phyloP scores from a whole-genome alignment of 2,888 invertebrate species.

The Patella depressa region DNA sequence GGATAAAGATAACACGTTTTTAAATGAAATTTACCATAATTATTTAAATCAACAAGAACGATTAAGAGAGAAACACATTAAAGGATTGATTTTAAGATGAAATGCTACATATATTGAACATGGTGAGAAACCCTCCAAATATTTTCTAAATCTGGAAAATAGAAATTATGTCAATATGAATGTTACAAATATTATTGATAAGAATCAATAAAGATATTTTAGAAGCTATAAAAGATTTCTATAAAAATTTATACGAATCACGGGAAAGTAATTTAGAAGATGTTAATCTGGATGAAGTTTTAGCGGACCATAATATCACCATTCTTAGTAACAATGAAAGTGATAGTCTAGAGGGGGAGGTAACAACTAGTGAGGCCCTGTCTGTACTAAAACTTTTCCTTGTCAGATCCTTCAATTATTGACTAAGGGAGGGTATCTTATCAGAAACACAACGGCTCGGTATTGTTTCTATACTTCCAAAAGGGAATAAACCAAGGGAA shows the following conservation, averaged over 20 bases:
- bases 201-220: background rate
- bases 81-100: background rate
- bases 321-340: background rate
- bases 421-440: no score
- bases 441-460: conserved; percentile 5
- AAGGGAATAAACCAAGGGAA: conserved; percentile 5
- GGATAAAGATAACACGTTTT: background rate
- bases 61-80: conserved; percentile 1
- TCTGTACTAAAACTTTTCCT: background rate
- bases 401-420: no score
- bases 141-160: background rate
- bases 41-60: background rate
- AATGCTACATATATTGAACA: background rate
- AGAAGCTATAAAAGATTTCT: background rate
- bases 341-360: background rate
- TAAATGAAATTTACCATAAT: conserved; percentile 7
- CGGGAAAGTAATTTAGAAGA: background rate
- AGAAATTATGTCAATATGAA: background rate
- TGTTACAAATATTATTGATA: conserved; percentile 5
- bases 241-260: background rate
- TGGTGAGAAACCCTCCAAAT: conserved; percentile 6
- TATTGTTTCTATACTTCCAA: background rate
- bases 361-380: background rate
- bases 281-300: background rate
- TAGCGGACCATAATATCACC: background rate